A percentile compares a stretch with the other conserved stretches of the same genome.
These are phyloP conservation scores for Mobula birostris DNA, from an alignment of 2,113 vertebrate genomes.

Conservation along the genomic window DNA sequence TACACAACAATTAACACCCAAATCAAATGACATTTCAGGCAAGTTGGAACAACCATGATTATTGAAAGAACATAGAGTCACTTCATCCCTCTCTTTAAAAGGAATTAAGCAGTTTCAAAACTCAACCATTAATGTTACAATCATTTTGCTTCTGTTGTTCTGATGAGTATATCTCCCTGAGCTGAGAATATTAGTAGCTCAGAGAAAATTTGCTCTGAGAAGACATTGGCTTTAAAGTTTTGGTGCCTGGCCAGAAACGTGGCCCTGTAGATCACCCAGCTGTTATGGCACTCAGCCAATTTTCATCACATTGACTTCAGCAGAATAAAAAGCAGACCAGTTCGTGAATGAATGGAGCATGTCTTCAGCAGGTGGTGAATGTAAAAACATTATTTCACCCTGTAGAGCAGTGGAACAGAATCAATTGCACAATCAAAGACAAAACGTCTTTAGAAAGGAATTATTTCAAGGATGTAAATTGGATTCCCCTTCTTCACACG, in stretches of 20 bases:
- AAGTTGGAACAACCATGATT: neutral
- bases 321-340: neutral
- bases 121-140: neutral
- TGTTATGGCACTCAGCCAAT: neutral
- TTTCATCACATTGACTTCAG: neutral
- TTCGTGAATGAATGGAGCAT: too few relatives aligned
- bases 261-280: neutral
- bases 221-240: neutral
- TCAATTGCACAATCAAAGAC: neutral
- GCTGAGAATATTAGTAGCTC: neutral
- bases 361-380: too few relatives aligned
- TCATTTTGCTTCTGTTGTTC: neutral
- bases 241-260: neutral
- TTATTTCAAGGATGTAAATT: neutral
- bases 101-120: neutral
- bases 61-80: neutral
- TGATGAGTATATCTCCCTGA: neutral
- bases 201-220: neutral
- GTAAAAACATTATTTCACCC: too few relatives aligned
- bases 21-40: neutral
- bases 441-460: neutral
- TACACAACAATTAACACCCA: neutral
- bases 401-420: neutral
- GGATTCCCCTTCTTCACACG: too few relatives aligned
- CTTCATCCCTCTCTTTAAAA: neutral